Base-by-base conservation (phyloP, 2,797 vertebrate genomes). In the Bradypodion ventrale region DNA sequence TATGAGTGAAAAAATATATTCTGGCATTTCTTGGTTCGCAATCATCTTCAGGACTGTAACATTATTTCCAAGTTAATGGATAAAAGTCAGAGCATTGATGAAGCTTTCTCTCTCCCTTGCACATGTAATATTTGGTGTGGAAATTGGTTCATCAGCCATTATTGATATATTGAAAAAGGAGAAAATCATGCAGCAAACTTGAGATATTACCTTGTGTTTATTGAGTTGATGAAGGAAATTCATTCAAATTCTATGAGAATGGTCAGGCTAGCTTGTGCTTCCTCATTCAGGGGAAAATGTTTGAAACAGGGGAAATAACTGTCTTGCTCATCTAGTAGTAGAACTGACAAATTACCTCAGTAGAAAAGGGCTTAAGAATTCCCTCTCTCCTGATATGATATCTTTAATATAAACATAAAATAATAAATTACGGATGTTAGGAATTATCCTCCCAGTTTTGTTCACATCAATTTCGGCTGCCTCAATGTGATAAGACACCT, bases 1-100 rank as follows among this genome's bases (percentile, higher is more conserved):
- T 88, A 37, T 0, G 59, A 0, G 35, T 91, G 42, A n/a, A 90
- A 84, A 90, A 90, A 90, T n/a, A 83, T 82, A 84, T 74, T 91
- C 90, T 92, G 91, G 86, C 78, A 3, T 85, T 87, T 73, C 70
- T 78, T 62, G 44, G 27, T 75, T 89, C 88, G 83, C 59, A 82
- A 56, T 49, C 89, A 6, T 23, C 87, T 92, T 78, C 72, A 73
- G 91, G 85, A 90, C 65, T 87, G 40, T 68, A 85, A 92, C 78
- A 88, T 89, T 83, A 91, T 69, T 89, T 85, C 87, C 84, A 92
- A 91, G 87, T 80, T 75, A 89, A 62, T 75, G 86, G 78, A 87
- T 87, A 90, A 90, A 81, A 84, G 86, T 73, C 65, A 91, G 75
- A 80, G 52, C 16, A 84, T 84, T 84, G 85, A 77, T 80, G 84